Percentiles rank a stretch among this genome's conserved stretches.
Conservation (phyloP, 2,113 vertebrate species). For the Zapus hudsonius region DNA sequence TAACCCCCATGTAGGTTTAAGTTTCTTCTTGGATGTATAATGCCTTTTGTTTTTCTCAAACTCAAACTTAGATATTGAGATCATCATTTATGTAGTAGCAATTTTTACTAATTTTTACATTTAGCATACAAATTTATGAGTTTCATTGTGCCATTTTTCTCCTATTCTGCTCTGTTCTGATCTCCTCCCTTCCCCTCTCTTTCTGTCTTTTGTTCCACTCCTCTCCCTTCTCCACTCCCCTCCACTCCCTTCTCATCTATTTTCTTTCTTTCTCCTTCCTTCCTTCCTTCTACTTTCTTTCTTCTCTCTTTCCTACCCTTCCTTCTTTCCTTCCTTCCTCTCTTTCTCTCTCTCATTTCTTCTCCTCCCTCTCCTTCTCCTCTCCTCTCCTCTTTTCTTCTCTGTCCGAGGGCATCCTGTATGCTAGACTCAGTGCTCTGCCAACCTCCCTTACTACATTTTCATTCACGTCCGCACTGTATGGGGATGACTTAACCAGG, state of each 20-base stretch:
- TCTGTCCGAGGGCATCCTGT: too few species aligned
- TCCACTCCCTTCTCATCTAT: neutral
- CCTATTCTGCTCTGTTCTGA: too few species aligned
- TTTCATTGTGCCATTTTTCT: neutral
- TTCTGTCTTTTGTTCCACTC: too few species aligned
- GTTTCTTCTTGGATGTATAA: conserved; percentile 3
- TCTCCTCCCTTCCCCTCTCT: neutral
- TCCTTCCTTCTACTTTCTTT: fast-evolving
- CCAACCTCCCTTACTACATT: neutral
- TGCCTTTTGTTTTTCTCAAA: neutral
- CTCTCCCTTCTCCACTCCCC: neutral
- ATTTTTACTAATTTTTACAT: neutral
- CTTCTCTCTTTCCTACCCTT: fast-evolving
- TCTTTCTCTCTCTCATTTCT: too few species aligned
- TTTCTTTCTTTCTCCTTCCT: too few species aligned
- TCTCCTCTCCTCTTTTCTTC: fast-evolving
- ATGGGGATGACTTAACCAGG: neutral
- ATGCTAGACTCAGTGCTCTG: neutral
- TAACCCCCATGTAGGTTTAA: neutral
- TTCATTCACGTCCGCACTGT: neutral
- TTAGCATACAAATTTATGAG: neutral
- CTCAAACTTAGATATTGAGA: neutral
- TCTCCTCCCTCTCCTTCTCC: too few species aligned
- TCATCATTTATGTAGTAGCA: neutral
- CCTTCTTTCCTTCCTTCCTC: too few species aligned